These are phyloP conservation scores for Leuctra nigra DNA, from an alignment of 2,888 invertebrate species.

Conservation along the genomic window DNA sequence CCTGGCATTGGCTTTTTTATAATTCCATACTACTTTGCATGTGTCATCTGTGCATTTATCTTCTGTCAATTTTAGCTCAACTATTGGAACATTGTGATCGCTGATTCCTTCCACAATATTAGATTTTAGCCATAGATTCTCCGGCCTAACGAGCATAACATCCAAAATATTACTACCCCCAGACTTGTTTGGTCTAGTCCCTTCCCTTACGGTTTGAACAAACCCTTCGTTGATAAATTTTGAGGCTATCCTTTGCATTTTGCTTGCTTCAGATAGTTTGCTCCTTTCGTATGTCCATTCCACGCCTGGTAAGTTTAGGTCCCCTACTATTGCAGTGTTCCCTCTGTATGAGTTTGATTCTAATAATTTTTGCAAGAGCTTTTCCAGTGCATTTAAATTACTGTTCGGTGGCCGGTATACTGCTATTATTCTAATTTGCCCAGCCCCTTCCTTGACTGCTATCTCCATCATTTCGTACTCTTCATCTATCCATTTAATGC, in stretches of 20 bases:
- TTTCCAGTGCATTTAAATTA: no score
- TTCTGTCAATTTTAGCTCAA: not conserved
- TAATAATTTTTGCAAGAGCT: no score
- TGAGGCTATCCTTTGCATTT: not conserved
- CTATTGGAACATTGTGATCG: not conserved
- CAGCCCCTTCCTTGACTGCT: not conserved
- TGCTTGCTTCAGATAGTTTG: not conserved
- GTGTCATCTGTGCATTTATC: not conserved
- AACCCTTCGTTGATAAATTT: not conserved
- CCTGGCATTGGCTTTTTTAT: not conserved
- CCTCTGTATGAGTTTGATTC: not conserved
- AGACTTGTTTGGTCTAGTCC: not conserved
- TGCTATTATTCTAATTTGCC: not conserved
- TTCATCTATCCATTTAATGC: not conserved
- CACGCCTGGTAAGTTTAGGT: not conserved
- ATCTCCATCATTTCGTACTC: not conserved
- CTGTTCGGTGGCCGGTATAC: not conserved
- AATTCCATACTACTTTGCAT: not conserved
- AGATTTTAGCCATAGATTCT: not conserved
- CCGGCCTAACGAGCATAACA: not conserved
- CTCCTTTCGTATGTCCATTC: not conserved
- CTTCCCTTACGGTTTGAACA: not conserved
- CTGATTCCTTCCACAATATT: not conserved
- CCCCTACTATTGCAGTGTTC: not conserved
- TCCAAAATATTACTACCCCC: not conserved